These are phyloP conservation scores for Chirona hameri DNA, from an alignment of 2,888 invertebrate species.

Conservation along the genomic window DNA sequence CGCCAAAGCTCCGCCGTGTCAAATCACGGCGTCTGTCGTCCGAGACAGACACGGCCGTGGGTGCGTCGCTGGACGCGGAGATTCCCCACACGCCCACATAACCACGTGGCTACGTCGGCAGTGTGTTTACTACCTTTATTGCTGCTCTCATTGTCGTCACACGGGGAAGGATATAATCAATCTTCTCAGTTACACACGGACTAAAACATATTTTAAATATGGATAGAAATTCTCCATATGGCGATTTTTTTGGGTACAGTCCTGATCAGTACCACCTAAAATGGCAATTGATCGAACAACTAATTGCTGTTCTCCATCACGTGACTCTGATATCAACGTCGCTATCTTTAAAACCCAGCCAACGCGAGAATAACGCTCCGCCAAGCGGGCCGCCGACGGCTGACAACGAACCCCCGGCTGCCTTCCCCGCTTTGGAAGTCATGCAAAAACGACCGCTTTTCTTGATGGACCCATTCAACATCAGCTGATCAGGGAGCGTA, in stretches of 20 bases:
- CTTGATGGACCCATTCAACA: slow-evolving; percentile 25
- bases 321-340: not conserved
- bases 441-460: slow-evolving; percentile 10
- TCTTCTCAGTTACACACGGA: not conserved
- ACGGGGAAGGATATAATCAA: slow-evolving; percentile 7
- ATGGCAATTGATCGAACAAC: too few relatives aligned
- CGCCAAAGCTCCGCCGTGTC: too few relatives aligned
- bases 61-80: not conserved
- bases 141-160: slow-evolving; percentile 6
- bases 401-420: not conserved
- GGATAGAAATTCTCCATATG: not conserved
- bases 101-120: not conserved
- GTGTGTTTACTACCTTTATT: not conserved
- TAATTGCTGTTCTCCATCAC: not conserved
- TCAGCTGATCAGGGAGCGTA: slow-evolving; percentile 12
- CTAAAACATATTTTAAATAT: not conserved
- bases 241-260: too few relatives aligned
- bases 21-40: not conserved
- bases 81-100: not conserved
- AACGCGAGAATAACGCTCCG: not conserved
- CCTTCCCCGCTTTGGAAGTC: not conserved
- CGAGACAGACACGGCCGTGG: not conserved
- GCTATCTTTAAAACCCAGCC: not conserved
- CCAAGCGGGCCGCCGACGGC: not conserved
- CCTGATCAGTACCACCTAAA: too few relatives aligned